These are phyloP conservation scores for Pterostichus madidus DNA, from an alignment of 2,888 invertebrate genomes.

Conservation along the genomic window DNA sequence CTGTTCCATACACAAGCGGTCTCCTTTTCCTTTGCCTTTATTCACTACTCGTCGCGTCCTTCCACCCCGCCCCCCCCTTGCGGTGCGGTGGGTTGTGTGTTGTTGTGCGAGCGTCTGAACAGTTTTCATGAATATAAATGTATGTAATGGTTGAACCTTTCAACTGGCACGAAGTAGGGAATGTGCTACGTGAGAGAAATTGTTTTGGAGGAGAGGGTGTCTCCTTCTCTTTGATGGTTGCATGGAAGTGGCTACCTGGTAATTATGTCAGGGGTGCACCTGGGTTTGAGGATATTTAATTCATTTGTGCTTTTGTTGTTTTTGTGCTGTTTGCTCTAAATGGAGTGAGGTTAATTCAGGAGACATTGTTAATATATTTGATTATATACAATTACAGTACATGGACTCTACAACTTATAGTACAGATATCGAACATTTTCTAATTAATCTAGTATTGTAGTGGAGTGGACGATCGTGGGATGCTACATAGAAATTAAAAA, in stretches of 20 bases:
- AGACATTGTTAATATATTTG: no score
- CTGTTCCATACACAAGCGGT: constrained; percentile 29
- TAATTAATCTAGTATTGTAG: no score
- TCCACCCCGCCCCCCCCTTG: no score
- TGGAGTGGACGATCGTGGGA: no score
- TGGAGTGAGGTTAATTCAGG: neutral
- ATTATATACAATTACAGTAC: no score
- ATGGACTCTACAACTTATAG: no score
- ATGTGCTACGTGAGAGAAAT: neutral
- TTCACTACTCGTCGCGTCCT: neutral
- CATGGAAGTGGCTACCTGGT: neutral
- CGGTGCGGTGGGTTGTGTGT: constrained; percentile 13
- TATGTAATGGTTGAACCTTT: neutral
- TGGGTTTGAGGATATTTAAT: neutral
- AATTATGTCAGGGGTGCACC: neutral
- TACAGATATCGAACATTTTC: no score
- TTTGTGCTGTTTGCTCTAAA: neutral
- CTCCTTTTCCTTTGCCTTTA: constrained; percentile 1
- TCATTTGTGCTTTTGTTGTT: neutral
- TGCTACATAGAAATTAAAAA: no score
- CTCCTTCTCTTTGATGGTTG: constrained; percentile 1
- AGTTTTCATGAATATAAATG: constrained; percentile 49
- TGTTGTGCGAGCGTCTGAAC: constrained; percentile 14
- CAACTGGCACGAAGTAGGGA: no score
- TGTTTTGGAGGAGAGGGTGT: neutral